Evolutionary conservation across 2,797 vertebrate species (phyloP).

Genomic region (Alosa sapidissima): DNA sequence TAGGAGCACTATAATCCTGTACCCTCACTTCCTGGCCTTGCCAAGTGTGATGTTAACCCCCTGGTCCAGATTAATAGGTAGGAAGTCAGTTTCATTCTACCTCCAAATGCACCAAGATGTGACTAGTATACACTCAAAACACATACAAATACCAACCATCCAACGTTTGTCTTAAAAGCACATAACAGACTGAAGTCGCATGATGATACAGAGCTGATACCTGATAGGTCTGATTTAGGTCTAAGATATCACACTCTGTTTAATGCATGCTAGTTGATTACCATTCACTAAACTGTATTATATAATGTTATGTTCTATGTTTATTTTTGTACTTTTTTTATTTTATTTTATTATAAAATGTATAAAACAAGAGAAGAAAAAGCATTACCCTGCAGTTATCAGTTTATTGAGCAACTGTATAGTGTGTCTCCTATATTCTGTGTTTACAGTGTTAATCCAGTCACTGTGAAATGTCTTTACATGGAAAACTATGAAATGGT

Average conservation of each 20-base stretch:
- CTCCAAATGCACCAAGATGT: neutral
- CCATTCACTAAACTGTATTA: neutral
- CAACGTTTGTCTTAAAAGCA: neutral
- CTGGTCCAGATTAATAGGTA: neutral
- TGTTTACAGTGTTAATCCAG: constrained; percentile 6
- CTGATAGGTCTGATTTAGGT: neutral
- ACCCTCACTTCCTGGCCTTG: neutral
- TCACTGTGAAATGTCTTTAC: constrained; percentile 4
- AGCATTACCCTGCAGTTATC: neutral
- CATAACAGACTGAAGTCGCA: neutral
- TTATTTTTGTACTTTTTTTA: no score
- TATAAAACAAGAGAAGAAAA: neutral
- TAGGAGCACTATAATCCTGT: neutral
- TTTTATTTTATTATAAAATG: no score
- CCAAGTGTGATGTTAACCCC: neutral
- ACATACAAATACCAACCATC: neutral
- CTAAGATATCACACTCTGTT: neutral
- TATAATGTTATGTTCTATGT: no score
- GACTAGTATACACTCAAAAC: neutral
- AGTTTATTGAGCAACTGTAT: neutral
- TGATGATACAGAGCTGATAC: neutral
- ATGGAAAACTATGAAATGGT: neutral
- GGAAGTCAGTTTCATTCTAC: neutral
- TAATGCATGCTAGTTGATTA: neutral
- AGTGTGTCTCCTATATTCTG: neutral